These are phyloP conservation scores for Actinia tenebrosa DNA, from an alignment of 64 coral and sea anemone genomes.

Conservation along the genomic window DNA sequence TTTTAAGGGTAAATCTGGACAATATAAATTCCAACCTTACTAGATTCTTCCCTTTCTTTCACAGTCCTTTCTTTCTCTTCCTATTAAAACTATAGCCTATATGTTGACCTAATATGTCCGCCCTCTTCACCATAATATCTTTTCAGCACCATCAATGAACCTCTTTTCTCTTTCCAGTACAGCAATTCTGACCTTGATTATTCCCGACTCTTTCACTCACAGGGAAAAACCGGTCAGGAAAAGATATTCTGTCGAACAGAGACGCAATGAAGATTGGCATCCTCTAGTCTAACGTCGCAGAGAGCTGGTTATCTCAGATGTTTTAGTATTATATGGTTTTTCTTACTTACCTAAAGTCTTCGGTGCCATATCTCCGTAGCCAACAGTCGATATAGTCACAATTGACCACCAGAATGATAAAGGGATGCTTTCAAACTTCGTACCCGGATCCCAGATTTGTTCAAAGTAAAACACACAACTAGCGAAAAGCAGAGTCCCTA, in stretches of 20 bases:
- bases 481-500: constrained; percentile 46
- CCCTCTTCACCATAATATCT: too few relatives aligned
- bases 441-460: constrained; percentile 30
- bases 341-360: constrained; percentile 34
- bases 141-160: too few relatives aligned
- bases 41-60: too few relatives aligned
- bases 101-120: too few relatives aligned
- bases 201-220: neutral
- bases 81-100: too few relatives aligned
- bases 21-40: too few relatives aligned
- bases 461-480: constrained; percentile 47
- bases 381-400: constrained; percentile 44
- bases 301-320: neutral
- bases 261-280: neutral
- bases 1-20: too few relatives aligned
- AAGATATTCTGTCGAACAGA: neutral
- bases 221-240: neutral
- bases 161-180: too few relatives aligned
- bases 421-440: constrained; percentile 41
- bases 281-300: neutral
- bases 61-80: too few relatives aligned
- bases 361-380: constrained; percentile 48
- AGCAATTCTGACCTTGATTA: neutral
- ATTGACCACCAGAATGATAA: constrained; percentile 42
- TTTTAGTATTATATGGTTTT: neutral